Conservation (phyloP, 2,113 vertebrate genomes). For the Vulpes lagopus region DNA sequence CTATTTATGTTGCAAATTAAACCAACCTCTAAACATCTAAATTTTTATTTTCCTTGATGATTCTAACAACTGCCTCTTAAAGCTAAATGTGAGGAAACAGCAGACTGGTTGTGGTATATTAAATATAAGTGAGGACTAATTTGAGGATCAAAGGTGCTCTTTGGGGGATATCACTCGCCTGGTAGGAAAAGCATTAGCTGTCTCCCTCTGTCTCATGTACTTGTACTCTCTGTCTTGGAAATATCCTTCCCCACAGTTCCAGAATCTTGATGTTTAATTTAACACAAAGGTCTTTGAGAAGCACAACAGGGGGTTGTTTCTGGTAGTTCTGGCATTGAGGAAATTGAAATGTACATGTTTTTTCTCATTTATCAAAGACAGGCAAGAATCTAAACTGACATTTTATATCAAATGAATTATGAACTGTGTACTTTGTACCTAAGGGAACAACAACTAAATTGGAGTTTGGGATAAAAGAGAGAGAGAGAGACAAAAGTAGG, state of each 20-base stretch:
- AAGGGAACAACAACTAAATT: constrained; percentile 91
- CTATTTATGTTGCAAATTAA: neutral
- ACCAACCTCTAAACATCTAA: constrained; percentile 59
- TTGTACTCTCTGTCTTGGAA: constrained; percentile 84
- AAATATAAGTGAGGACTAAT: constrained; percentile 89
- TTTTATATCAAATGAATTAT: constrained; percentile 92
- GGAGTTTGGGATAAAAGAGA: constrained; percentile 84
- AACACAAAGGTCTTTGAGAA: constrained; percentile 88
- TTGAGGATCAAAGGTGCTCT: constrained; percentile 88
- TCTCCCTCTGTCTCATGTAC: constrained; percentile 75
- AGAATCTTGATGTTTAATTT: constrained; percentile 91
- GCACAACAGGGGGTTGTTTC: constrained; percentile 82
- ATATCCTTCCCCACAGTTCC: constrained; percentile 85
- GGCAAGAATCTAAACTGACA: constrained; percentile 89
- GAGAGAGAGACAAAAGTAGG: constrained; percentile 75
- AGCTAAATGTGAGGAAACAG: constrained; percentile 76
- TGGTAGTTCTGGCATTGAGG: constrained; percentile 76
- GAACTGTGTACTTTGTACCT: constrained; percentile 89
- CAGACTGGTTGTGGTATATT: constrained; percentile 78
- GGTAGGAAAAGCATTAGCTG: constrained; percentile 82
- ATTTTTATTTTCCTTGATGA: constrained; percentile 78
- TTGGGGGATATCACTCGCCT: constrained; percentile 83
- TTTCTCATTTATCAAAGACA: constrained; percentile 89
- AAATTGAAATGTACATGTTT: constrained; percentile 90
- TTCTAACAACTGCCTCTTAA: constrained; percentile 72